These are phyloP conservation scores for Phthorimaea operculella DNA, from an alignment of 1,140 invertebrate species.

Conservation along the genomic window DNA sequence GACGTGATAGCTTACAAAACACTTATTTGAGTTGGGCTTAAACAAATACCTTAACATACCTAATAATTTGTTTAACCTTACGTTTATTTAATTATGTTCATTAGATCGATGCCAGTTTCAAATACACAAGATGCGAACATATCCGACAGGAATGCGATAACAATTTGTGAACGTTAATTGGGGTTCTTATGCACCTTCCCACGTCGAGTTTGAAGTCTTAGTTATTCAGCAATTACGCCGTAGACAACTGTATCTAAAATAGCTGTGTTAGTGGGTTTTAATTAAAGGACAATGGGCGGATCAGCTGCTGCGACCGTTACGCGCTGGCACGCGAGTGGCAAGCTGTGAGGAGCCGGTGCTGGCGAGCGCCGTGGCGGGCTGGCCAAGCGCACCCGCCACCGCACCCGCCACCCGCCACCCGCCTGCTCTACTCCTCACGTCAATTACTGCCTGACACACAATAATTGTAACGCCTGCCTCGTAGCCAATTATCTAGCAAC, in stretches of 20 bases:
- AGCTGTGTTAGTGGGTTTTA: slow-evolving; percentile 23
- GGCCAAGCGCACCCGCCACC: slow-evolving; percentile 13
- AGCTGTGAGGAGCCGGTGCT: slow-evolving; percentile 1
- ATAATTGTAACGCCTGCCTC: slow-evolving; percentile 44
- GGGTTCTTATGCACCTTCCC: not conserved
- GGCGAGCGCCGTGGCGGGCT: not conserved
- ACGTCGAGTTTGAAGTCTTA: not conserved
- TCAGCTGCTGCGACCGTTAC: slow-evolving; percentile 55
- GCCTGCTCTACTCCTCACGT: slow-evolving; percentile 5
- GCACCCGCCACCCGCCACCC: not conserved
- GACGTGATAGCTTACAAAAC: not conserved
- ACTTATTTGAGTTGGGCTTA: too few relatives aligned
- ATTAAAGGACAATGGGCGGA: slow-evolving; percentile 46
- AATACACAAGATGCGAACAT: not conserved
- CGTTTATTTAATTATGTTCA: too few relatives aligned
- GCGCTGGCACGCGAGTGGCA: slow-evolving; percentile 36
- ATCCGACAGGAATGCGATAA: not conserved
- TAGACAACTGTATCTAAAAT: slow-evolving; percentile 2
- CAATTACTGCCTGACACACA: slow-evolving; percentile 39
- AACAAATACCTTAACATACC: too few relatives aligned
- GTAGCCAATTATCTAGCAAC: slow-evolving; percentile 37
- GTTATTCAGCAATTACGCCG: not conserved
- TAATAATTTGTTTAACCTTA: too few relatives aligned
- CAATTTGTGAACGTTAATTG: not conserved
- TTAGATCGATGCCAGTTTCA: not conserved